These are phyloP conservation scores for Chunga burmeisteri DNA, from an alignment of 2,113 vertebrate genomes.

Conservation along the genomic window DNA sequence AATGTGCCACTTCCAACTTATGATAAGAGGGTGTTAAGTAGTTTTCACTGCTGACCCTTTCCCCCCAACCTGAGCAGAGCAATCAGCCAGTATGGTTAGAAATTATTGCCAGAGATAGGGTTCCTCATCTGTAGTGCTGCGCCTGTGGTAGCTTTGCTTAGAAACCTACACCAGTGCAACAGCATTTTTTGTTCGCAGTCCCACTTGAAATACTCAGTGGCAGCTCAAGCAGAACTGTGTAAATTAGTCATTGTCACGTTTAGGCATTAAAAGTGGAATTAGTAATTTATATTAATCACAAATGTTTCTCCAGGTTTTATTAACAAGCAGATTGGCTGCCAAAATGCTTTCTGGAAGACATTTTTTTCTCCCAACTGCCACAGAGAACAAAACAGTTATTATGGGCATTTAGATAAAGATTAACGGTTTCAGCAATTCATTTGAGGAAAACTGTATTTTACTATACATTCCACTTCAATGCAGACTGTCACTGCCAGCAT, in stretches of 20 bases:
- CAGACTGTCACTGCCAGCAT: conserved; percentile 47
- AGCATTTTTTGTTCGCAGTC: background rate
- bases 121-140: background rate
- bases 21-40: background rate
- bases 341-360: conserved; percentile 74
- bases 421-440: conserved; percentile 80
- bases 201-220: conserved; percentile 52
- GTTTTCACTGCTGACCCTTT: background rate
- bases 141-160: background rate
- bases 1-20: background rate
- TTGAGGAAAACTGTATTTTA: conserved; percentile 74
- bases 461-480: conserved; percentile 72
- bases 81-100: background rate
- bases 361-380: conserved; percentile 64
- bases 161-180: background rate
- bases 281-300: conserved; percentile 79
- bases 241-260: conserved; percentile 74
- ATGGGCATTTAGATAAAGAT: conserved; percentile 84
- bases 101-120: background rate
- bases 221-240: conserved; percentile 60
- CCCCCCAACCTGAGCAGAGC: accelerated
- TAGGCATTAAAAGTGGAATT: conserved; percentile 74
- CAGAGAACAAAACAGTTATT: conserved; percentile 72
- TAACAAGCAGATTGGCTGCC: conserved; percentile 74
- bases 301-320: conserved; percentile 77